Evolutionary conservation across 37 sponge, comb jelly and placozoan species (phyloP).

Genomic region (Beroe forskalii): DNA sequence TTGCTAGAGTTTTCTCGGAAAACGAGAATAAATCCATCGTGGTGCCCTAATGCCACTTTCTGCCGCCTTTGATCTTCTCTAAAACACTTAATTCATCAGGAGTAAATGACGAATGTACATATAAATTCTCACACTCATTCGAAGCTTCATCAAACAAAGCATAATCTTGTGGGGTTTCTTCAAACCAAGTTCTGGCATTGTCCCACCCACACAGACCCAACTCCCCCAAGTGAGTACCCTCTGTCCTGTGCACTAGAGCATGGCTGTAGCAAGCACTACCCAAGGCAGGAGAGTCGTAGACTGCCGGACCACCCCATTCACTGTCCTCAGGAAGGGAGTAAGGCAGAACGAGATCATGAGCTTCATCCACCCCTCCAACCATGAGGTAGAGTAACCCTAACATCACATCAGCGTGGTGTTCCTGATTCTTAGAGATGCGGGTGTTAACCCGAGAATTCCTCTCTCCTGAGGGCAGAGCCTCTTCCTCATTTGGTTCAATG

Average conservation of each 20-base stretch:
- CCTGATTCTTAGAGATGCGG: conserved; percentile 36
- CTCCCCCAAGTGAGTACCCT: conserved; percentile 36
- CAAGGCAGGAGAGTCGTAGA: conserved; percentile 18
- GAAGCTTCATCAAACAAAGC: not conserved
- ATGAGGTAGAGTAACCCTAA: conserved; percentile 26
- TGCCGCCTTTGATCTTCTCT: not conserved
- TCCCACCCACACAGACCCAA: conserved; percentile 58
- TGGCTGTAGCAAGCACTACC: conserved; percentile 28
- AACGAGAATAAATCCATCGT: not conserved
- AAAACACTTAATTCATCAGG: not conserved
- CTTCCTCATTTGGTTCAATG: too few relatives aligned
- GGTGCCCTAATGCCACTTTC: not conserved
- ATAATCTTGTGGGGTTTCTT: conserved; percentile 9
- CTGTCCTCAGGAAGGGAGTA: conserved; percentile 16
- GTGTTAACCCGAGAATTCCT: conserved; percentile 7
- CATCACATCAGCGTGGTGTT: conserved; percentile 58
- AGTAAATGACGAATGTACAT: too few relatives aligned
- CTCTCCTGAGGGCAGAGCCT: too few relatives aligned
- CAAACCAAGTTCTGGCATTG: conserved; percentile 25
- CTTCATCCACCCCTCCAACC: conserved; percentile 59
- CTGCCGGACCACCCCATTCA: conserved; percentile 61
- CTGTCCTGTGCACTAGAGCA: conserved; percentile 55
- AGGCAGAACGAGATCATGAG: conserved; percentile 61
- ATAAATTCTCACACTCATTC: not conserved
- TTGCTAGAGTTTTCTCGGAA: not conserved